A percentile compares a stretch with the other conserved stretches of the same genome.
These are phyloP conservation scores for Tolmerus cingulatus DNA, from an alignment of 2,888 invertebrate genomes.

Conservation along the genomic window DNA sequence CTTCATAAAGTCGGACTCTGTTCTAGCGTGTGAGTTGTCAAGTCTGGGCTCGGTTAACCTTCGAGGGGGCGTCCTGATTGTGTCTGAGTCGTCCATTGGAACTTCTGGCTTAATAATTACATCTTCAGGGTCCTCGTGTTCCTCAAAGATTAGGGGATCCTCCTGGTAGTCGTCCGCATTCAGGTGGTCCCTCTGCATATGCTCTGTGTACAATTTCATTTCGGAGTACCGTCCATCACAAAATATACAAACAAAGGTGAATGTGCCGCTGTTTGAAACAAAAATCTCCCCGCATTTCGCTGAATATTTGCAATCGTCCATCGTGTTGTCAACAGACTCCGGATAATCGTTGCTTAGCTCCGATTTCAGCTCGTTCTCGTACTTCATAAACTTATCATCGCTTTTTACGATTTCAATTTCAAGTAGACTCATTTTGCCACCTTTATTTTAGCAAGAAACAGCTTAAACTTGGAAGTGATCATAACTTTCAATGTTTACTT, in stretches of 20 bases:
- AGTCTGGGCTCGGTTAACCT: neutral
- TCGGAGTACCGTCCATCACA: conserved; percentile 11
- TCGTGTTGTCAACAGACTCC: neutral
- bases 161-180: neutral
- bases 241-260: conserved; percentile 37
- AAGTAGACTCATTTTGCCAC: neutral
- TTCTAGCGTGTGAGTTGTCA: neutral
- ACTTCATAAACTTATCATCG: neutral
- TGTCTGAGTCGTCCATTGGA: neutral
- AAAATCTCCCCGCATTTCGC: conserved; percentile 43
- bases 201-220: conserved; percentile 25
- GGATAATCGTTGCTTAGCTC: neutral
- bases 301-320: conserved; percentile 1
- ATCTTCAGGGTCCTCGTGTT: neutral
- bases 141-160: neutral
- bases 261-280: conserved; percentile 17
- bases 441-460: neutral
- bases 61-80: neutral
- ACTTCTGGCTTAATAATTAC: neutral
- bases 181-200: conserved; percentile 29
- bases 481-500: neutral
- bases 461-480: neutral
- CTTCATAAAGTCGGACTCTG: conserved; percentile 2
- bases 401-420: conserved; percentile 17
- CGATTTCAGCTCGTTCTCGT: neutral